A percentile compares a stretch with the other conserved stretches of the same genome.
phyloP scores from a whole-genome alignment of 2,113 vertebrate species.

The Xiphorhynchus elegans region DNA sequence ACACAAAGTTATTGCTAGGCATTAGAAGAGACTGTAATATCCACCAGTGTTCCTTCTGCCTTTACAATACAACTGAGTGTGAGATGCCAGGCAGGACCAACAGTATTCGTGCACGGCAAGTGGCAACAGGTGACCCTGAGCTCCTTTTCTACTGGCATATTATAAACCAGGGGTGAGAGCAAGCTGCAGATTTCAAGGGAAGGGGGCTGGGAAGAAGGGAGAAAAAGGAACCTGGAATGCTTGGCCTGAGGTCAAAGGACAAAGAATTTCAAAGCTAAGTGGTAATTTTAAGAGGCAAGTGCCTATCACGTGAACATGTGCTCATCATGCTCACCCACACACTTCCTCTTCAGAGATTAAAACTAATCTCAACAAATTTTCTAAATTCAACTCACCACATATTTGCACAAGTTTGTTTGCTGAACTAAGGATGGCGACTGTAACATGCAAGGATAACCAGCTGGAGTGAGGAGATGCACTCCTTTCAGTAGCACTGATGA shows the following conservation, averaged over 20 bases:
- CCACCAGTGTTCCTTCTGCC: background rate
- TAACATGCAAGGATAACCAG: background rate
- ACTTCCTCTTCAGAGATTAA: background rate
- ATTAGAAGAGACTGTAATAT: background rate
- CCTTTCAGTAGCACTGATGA: background rate
- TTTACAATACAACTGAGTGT: no score
- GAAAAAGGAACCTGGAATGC: background rate
- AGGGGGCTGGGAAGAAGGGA: background rate
- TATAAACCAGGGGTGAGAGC: background rate
- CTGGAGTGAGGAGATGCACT: background rate
- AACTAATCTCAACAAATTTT: background rate
- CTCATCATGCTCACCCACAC: background rate
- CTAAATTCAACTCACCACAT: background rate
- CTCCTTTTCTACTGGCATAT: background rate
- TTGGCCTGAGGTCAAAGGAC: background rate
- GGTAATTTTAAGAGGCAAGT: background rate
- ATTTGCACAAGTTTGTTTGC: background rate
- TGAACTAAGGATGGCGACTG: background rate
- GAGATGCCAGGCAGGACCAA: background rate
- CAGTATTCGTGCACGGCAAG: fast-evolving
- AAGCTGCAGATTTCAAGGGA: background rate
- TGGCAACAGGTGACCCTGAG: background rate
- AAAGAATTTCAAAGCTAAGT: background rate
- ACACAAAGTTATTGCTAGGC: background rate
- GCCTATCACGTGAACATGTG: background rate